phyloP scores from a whole-genome alignment of 2,797 vertebrate genomes.

The Phalloptychus januarius region DNA sequence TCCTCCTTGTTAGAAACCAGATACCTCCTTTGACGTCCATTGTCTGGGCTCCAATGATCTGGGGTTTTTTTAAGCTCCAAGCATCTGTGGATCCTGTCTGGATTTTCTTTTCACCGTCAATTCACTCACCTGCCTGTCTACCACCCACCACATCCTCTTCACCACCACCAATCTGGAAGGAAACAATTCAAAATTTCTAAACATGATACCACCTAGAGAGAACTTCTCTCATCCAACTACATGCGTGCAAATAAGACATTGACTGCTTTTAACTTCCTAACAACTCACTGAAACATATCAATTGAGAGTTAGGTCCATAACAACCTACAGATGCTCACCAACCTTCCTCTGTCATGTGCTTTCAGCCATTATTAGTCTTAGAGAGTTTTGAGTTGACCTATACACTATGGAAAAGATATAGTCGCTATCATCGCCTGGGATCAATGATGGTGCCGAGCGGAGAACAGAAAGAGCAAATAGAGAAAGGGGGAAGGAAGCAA shows the following conservation, averaged over 20 bases:
- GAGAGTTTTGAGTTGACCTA: constrained; percentile 51
- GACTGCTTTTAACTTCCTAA: neutral
- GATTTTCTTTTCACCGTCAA: neutral
- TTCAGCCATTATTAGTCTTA: constrained; percentile 34
- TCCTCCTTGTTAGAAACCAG: neutral
- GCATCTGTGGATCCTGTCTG: too few species aligned
- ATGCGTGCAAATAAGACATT: neutral
- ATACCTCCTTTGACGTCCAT: neutral
- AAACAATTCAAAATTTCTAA: neutral
- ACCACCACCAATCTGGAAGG: neutral
- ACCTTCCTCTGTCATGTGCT: constrained; percentile 22
- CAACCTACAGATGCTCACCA: constrained; percentile 38
- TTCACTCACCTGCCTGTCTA: neutral
- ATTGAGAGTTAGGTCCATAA: constrained; percentile 32
- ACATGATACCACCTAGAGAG: neutral
- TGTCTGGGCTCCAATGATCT: neutral
- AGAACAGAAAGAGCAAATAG: constrained; percentile 52
- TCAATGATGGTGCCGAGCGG: constrained; percentile 57
- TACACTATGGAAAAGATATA: constrained; percentile 57
- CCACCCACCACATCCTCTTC: neutral
- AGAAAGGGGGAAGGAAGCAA: constrained; percentile 49
- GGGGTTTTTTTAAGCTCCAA: too few species aligned
- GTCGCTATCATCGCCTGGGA: constrained; percentile 45
- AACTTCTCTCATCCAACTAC: neutral
- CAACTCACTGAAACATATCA: neutral